Evolutionary conservation across 2,888 invertebrate species (phyloP), one percentile per base, ranked within the genome.

Genomic region (Athetis lepigone): DNA sequence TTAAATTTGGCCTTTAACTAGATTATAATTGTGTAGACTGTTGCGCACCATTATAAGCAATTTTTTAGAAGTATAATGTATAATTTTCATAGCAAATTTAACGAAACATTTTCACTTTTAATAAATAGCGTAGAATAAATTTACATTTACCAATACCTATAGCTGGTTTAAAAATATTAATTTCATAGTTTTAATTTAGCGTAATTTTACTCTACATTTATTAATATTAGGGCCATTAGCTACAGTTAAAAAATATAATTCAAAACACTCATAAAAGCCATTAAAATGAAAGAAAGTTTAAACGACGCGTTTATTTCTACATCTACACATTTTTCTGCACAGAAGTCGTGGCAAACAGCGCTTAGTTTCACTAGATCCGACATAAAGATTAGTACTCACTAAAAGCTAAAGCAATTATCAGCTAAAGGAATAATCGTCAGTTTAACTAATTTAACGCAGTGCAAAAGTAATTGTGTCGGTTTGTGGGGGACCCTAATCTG

Each of bases 391-490:
- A 55, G 50, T 46, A 36, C 45, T 21, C 39, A 50, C 36, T 55
- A 58, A 70, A 73, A 60, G 59, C 70, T 67, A 51, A 73, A 75
- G 51, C 70, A 70, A 63, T 72, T 70, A 70, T 75, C 71, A 72
- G 62, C 60, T n/a, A n/a, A n/a, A n/a, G 25, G 39, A 70, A 75
- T 65, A 75, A 56, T 65, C 50, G 29, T 71, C 57, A 71, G 39
- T 66, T 73, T 58, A 62, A 61, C 74, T 61, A 67, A 77, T 66
- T 77, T 64, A 52, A 52, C 61, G 61, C 47, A 62, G 63, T 66
- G 66, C 75, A 70, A 67, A 77, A 80, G 80, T 68, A 80, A 77
- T 80, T 77, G 66, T 70, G 75, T 77, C 58, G 60, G 67, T 57
- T 70, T 80, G 75, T 60, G 65, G 75, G 68, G 60, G 62, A 64